Evolutionary conservation across 35 echinoderm and acorn worm genomes (phyloP).

Genomic region (Hemicentrotus pulcherrimus): DNA sequence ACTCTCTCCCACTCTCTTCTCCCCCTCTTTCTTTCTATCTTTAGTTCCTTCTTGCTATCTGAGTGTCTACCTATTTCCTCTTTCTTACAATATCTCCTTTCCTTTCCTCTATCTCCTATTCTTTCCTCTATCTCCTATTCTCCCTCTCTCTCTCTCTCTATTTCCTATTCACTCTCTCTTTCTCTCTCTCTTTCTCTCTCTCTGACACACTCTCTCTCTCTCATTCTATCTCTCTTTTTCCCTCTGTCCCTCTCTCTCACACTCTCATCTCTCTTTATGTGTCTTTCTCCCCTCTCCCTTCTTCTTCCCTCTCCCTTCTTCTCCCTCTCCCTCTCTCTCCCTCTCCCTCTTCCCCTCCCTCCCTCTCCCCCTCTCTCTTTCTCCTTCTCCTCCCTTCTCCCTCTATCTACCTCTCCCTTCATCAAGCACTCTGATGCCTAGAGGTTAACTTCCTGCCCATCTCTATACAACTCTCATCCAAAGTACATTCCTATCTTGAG

Average conservation of each 20-base stretch:
- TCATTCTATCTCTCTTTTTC: neutral
- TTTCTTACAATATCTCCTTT: neutral
- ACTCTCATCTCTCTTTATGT: neutral
- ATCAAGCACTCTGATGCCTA: neutral
- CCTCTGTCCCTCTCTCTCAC: neutral
- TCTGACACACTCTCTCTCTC: neutral
- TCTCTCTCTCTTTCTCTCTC: neutral
- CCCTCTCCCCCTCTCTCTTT: neutral
- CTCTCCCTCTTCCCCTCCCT: neutral
- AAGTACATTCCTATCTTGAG: neutral
- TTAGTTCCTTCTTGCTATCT: too few relatives aligned
- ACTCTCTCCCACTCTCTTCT: neutral
- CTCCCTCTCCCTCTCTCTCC: neutral
- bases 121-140: too few relatives aligned
- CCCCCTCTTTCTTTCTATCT: neutral
- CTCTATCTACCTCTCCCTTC: neutral
- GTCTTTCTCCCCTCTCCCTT: neutral
- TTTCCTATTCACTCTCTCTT: neutral
- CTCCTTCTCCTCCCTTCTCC: neutral
- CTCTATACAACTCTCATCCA: neutral
- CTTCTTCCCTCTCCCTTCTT: neutral
- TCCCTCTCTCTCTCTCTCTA: too few relatives aligned
- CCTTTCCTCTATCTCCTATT: neutral
- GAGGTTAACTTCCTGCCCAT: neutral
- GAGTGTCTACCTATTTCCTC: neutral